Base-by-base conservation (phyloP, 2,888 invertebrate genomes). In the Poecilobothrus nobilitatus region DNA sequence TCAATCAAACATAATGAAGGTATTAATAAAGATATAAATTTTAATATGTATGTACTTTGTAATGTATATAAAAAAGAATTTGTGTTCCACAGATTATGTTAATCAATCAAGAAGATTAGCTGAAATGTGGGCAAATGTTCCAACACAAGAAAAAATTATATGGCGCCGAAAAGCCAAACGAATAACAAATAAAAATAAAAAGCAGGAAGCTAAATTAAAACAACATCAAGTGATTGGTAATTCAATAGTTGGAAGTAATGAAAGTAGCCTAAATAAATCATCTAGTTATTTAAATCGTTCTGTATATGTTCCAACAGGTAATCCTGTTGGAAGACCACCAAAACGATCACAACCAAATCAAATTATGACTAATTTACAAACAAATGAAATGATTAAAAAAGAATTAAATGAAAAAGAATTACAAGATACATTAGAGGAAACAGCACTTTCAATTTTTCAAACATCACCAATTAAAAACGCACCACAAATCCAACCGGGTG, bases 121-220 rank as follows among this genome's bases (percentile, higher is more conserved):
- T 61, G 94, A 95, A 79, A 86, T 95, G 80, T 95, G 95, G 95
- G 89, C 92, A 41, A 90, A 91, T 75, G 90, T 94, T 66, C 85
- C 86, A n/a, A 84, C 84, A 71, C 80, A 82, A 73, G 83, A 90
- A 75, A 87, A 90, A 37, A 89, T 87, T 74, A 83, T 88, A 70
- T 94, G 94, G 94, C 89, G 91, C 73, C 86, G 92, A 37, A 90
- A 91, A 73, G 94, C 94, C 0, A 92, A 93, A 80, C 85, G 91
- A 63, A 83, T 84, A 71, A 85, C 85, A 0, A 65, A 73, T 70
- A 67, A 74, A 72, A 69, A 64, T 61, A 67, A 74, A 70, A 9
- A 72, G 75, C 9, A 76, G 74, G 22, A 65, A 67, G 5, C 53
- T 22, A 63, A 63, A 12, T 22, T 22, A 63, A 22, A 22, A 20